These are phyloP conservation scores for Turritopsis dohrnii DNA, from an alignment of 30 jellyfish, hydroid and myxozoan species.

Conservation along the genomic window DNA sequence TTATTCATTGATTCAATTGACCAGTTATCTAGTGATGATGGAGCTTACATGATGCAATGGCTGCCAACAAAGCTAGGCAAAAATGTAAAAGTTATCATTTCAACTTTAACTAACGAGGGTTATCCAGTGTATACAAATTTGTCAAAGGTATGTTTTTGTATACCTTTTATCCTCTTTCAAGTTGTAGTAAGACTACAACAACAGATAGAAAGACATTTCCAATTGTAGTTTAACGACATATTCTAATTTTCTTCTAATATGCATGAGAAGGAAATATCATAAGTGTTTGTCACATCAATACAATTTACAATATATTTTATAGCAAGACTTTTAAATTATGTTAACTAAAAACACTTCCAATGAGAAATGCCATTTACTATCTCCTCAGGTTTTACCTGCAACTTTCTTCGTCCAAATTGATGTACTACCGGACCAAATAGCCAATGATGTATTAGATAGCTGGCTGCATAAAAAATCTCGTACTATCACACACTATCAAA, in stretches of 20 bases:
- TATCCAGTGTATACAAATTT: conserved; percentile 46
- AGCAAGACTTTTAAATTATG: too few relatives aligned
- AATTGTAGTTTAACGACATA: too few relatives aligned
- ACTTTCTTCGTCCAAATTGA: conserved; percentile 56
- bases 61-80: conserved; percentile 48
- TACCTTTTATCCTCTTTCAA: too few relatives aligned
- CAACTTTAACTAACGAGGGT: conserved; percentile 71
- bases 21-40: conserved; percentile 73
- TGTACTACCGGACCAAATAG: conserved; percentile 53
- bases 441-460: conserved; percentile 53
- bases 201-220: too few relatives aligned
- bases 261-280: too few relatives aligned
- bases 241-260: too few relatives aligned
- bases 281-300: too few relatives aligned
- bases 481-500: conserved; percentile 44
- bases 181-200: too few relatives aligned
- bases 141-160: conserved; percentile 32
- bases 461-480: conserved; percentile 59
- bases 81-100: conserved; percentile 42
- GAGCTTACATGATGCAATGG: conserved; percentile 74
- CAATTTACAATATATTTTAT: too few relatives aligned
- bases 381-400: conserved; percentile 38
- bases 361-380: too few relatives aligned
- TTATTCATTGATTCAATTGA: conserved; percentile 71
- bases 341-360: too few relatives aligned